Evolutionary conservation across 2,797 vertebrate species (phyloP), one percentile per base, ranked within the genome.

Genomic region (Neosalanx taihuensis): DNA sequence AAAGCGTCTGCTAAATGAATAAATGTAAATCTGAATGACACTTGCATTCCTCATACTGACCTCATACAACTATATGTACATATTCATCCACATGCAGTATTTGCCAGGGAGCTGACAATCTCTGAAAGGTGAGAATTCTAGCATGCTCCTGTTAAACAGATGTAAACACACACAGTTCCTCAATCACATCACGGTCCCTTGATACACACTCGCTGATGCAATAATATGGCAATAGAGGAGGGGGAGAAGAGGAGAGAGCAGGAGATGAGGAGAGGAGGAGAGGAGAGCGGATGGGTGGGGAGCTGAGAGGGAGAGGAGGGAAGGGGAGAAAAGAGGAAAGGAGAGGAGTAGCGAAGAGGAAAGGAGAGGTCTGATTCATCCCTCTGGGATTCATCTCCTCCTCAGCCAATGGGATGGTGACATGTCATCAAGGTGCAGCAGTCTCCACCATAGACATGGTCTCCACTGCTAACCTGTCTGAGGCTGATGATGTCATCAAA

Each of bases 401-500:
- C 37, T 71, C 60, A 69, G 70, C 35, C 31, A 53, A 70, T 35
- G 6, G 53, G 62, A 64, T 2, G 53, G 57, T 66, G 66, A 73
- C 67, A 6, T 63, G 49, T 79, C 70, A 77, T 64, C 29, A 76
- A 65, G 80, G 67, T 72, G 64, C 58, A 31, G 58, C 20, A 57
- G 63, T 64, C 71, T 58, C 56, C 61, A 26, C 23, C 23, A 26
- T 26, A 26, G 23, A 26, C 23, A 26, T 26, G 23, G 23, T 26
- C 23, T 26, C 23, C 23, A 31, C 53, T 77, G 75, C 61, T 75
- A 73, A 66, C 67, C 41, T n/a, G 33, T 15, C 26, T 26, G 30
- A 57, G 74, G 70, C 70, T 15, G 33, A 69, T 77, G 78, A 75
- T 69, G 41, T 78, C 78, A 83, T 65, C 12, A 10, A 31, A 37